Conservation (phyloP, 2,113 vertebrate species). For the Hemicordylus capensis region DNA sequence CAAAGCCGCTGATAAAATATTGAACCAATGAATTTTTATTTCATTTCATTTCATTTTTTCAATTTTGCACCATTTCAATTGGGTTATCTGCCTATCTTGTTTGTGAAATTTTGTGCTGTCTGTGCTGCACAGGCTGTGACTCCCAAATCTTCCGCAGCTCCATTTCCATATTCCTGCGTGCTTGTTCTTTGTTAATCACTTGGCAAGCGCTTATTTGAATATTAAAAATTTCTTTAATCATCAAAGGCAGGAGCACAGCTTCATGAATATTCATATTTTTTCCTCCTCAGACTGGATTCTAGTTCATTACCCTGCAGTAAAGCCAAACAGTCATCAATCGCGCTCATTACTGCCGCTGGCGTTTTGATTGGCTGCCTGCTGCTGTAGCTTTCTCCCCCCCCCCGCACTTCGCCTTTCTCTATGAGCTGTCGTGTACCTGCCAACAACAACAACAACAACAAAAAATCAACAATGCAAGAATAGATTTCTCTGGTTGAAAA, state of each 20-base stretch:
- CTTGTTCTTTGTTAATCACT: conserved; percentile 98
- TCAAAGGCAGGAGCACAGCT: conserved; percentile 97
- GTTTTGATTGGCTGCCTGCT: conserved; percentile 88
- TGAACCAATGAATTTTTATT: conserved; percentile 69
- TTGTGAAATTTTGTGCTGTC: conserved; percentile 79
- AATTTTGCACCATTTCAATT: conserved; percentile 73
- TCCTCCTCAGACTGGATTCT: conserved; percentile 90
- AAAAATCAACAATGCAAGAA: conserved; percentile 75
- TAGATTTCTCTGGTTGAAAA: conserved; percentile 84
- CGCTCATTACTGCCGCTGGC: conserved; percentile 86
- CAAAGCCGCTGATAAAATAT: conserved; percentile 78
- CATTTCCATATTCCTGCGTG: conserved; percentile 93
- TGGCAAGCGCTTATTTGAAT: conserved; percentile 99
- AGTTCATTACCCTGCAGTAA: conserved; percentile 98
- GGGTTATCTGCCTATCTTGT: conserved; percentile 84
- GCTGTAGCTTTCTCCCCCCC: conserved; percentile 75
- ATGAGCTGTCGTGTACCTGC: conserved; percentile 82
- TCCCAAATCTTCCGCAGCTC: conserved; percentile 85
- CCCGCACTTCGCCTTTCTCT: conserved; percentile 73
- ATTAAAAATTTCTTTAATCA: conserved; percentile 99
- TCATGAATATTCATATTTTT: conserved; percentile 99
- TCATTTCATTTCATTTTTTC: conserved; percentile 44
- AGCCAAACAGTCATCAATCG: conserved; percentile 98
- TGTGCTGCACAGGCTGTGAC: conserved; percentile 77
- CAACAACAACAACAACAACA: conserved; percentile 65